Evolutionary conservation across 1,140 invertebrate species (phyloP).

Genomic region (Steinernema khuongi): DNA sequence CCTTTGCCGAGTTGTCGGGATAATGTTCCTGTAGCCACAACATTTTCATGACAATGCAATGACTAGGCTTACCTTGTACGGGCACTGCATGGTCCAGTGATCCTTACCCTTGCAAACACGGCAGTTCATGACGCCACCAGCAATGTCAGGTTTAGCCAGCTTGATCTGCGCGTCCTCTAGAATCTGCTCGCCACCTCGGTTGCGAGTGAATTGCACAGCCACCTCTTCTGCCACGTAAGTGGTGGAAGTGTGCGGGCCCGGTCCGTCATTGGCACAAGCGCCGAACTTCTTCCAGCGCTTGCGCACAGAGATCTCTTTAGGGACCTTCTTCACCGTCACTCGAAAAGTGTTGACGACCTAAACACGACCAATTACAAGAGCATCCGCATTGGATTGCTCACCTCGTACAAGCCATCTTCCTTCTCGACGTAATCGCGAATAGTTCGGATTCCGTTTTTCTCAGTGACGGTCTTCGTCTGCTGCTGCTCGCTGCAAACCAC

Average conservation of each 20-base stretch:
- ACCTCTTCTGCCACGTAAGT: conserved; percentile 93
- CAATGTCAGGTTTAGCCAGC: conserved; percentile 24
- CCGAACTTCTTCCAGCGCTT: conserved; percentile 94
- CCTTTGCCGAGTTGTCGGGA: neutral
- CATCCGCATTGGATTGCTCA: no score
- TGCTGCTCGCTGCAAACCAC: conserved; percentile 39
- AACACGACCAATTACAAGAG: no score
- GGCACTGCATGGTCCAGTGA: conserved; percentile 54
- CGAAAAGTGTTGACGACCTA: conserved; percentile 72
- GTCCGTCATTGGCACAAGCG: conserved; percentile 77
- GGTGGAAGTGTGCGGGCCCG: conserved; percentile 75
- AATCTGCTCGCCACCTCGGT: conserved; percentile 48
- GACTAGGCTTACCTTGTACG: conserved; percentile 54
- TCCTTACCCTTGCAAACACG: conserved; percentile 57
- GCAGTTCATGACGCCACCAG: conserved; percentile 38
- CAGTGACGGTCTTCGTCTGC: conserved; percentile 65
- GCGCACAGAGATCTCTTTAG: conserved; percentile 80
- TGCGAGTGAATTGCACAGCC: conserved; percentile 71
- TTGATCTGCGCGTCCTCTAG: conserved; percentile 37
- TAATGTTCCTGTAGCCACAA: neutral
- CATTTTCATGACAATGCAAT: no score
- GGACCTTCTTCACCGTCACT: conserved; percentile 81
- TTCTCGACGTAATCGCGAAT: conserved; percentile 85
- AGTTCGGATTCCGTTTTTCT: conserved; percentile 80
- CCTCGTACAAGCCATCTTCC: conserved; percentile 78